Evolutionary conservation across 2,113 vertebrate species (phyloP), one percentile per base, ranked within the genome.

Genomic region (Scartelaos histophorus): DNA sequence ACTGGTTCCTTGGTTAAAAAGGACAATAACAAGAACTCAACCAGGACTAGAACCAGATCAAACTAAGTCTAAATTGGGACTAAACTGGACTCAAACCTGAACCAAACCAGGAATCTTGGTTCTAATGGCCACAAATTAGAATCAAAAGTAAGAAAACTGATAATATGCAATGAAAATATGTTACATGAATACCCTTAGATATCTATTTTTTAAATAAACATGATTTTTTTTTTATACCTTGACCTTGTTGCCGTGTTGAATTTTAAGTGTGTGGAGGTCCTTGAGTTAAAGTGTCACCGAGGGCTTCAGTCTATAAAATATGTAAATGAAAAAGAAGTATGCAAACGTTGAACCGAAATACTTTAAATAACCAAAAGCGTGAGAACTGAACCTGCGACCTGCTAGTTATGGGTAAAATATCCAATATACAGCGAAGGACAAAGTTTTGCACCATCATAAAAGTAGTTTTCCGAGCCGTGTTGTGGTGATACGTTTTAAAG

Each of bases 401-500:
- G 51, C 19, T 54, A n/a, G 51, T 54, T 21, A 21, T 10, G 19
- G 47, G 47, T 51, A 19, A 19, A 51, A 51, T 1, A 5, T 7
- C 47, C 47, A 51, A 19, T 49, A 47, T 3, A 5, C 1, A 16
- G 15, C 17, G 13, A 16, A 16, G 13, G 15, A 2, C 51, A 51
- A 51, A 51, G 7, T 19, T 54, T 54, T n/a, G n/a, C 7, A 21
- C 51, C 19, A n/a, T 54, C 7, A 54, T 54, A 54, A 54, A 53
- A 53, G n/a, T 19, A n/a, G 17, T 53, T 53, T n/a, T n/a, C 1
- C 5, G 17, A 53, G 19, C 51, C 10, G 19, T 54, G 10, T n/a
- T 54, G 53, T 70, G 67, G 74, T 69, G 84, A 46, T 80, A 82
- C 83, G 80, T 83, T 81, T 83, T 22, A 16, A 34, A 82, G 56